Evolutionary conservation across 2,797 vertebrate species (phyloP).

Genomic region (Nannoperca australis): DNA sequence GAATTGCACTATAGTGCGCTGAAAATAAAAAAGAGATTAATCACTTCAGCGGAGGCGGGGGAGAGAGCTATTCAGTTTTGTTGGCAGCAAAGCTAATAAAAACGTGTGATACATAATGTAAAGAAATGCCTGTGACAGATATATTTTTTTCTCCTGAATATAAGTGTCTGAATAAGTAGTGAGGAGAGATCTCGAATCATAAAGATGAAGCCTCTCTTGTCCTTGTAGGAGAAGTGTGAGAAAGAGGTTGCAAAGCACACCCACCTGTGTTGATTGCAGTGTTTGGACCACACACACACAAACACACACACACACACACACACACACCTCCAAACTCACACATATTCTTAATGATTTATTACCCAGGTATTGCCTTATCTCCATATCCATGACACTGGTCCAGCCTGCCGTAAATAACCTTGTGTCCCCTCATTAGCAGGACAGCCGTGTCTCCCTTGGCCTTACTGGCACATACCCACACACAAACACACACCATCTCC

Average conservation of each 20-base stretch:
- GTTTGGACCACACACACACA: slow-evolving; percentile 22
- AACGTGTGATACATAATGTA: slow-evolving; percentile 27
- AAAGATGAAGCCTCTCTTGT: slow-evolving; percentile 34
- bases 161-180: slow-evolving; percentile 23
- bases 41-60: slow-evolving; percentile 30
- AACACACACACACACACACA: slow-evolving; percentile 1
- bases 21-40: slow-evolving; percentile 50
- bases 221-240: slow-evolving; percentile 45
- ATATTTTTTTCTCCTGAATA: slow-evolving; percentile 34
- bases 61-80: slow-evolving; percentile 31
- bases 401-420: slow-evolving; percentile 78
- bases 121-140: slow-evolving; percentile 35
- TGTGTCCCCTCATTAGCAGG: slow-evolving; percentile 83
- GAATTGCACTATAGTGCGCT: slow-evolving; percentile 25
- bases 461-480: slow-evolving; percentile 56
- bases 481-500: slow-evolving; percentile 51
- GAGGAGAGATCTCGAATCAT: slow-evolving; percentile 37
- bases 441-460: slow-evolving; percentile 71
- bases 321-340: slow-evolving; percentile 34
- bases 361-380: slow-evolving; percentile 75
- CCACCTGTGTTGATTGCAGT: slow-evolving; percentile 29
- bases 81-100: slow-evolving; percentile 25
- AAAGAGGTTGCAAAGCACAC: slow-evolving; percentile 44
- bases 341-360: slow-evolving; percentile 77
- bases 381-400: slow-evolving; percentile 75